Conservation (phyloP, 1,140 invertebrate genomes). For the Sarcophaga bullata region DNA sequence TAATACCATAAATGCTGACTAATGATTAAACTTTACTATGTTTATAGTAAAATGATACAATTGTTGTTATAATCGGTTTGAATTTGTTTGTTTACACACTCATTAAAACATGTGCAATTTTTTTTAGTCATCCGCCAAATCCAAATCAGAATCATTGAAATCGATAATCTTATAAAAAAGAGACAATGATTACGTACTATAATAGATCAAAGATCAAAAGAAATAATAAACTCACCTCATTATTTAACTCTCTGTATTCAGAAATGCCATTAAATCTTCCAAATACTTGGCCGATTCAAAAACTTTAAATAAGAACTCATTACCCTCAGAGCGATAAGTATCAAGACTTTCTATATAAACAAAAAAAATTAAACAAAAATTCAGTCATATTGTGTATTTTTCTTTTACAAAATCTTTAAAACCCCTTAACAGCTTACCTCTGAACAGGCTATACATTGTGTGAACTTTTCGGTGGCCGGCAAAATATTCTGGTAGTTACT, state of each 20-base stretch:
- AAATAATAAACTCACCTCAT: constrained; percentile 50
- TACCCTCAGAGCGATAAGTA: constrained; percentile 67
- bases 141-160: constrained; percentile 61
- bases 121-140: constrained; percentile 55
- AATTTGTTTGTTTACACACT: background rate
- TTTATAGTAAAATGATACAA: too few relatives aligned
- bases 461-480: constrained; percentile 85
- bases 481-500: constrained; percentile 81
- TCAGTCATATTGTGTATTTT: too few relatives aligned
- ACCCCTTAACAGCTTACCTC: constrained; percentile 52
- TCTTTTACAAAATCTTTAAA: background rate
- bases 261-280: constrained; percentile 87
- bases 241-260: constrained; percentile 65
- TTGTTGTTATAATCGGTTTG: background rate
- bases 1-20: background rate
- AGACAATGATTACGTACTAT: background rate
- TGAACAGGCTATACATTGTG: constrained; percentile 94
- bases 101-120: background rate
- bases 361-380: constrained; percentile 27
- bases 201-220: background rate
- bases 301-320: constrained; percentile 84
- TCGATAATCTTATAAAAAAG: constrained; percentile 59
- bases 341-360: constrained; percentile 47
- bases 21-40: too few relatives aligned
- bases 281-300: constrained; percentile 87